phyloP scores from a whole-genome alignment of 1,140 invertebrate species.

The Megalonaias nervosa region DNA sequence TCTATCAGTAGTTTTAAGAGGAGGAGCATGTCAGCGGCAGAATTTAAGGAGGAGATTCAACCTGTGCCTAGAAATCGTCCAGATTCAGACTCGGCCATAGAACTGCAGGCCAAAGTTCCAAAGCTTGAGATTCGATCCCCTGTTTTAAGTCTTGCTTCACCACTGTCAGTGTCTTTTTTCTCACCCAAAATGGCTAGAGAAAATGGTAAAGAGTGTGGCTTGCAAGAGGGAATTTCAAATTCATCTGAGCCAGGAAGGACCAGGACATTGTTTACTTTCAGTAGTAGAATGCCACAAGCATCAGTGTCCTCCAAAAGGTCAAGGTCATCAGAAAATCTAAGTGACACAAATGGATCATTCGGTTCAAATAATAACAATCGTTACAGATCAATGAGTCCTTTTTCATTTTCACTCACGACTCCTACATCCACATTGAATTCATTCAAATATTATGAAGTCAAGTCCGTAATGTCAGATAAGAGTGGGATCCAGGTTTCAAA shows the following conservation, averaged over 20 bases:
- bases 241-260: slow-evolving; percentile 8
- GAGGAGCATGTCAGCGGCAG: slow-evolving; percentile 50
- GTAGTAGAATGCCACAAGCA: slow-evolving; percentile 24
- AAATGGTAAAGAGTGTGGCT: not conserved
- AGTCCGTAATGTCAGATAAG: not conserved
- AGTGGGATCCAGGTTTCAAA: too few relatives aligned
- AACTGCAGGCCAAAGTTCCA: slow-evolving; percentile 56
- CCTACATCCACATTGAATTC: slow-evolving; percentile 60
- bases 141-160: slow-evolving; percentile 40
- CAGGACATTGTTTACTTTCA: slow-evolving; percentile 30
- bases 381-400: slow-evolving; percentile 47
- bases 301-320: slow-evolving; percentile 42
- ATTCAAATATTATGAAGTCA: slow-evolving; percentile 58
- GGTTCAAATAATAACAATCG: slow-evolving; percentile 23
- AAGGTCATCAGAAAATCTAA: slow-evolving; percentile 58
- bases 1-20: slow-evolving; percentile 48
- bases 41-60: slow-evolving; percentile 37
- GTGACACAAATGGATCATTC: not conserved
- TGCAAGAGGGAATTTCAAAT: not conserved
- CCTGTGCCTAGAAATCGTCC: slow-evolving; percentile 17
- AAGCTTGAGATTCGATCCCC: slow-evolving; percentile 63
- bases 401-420: slow-evolving; percentile 63
- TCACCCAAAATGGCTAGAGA: slow-evolving; percentile 1
- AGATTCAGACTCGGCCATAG: not conserved
- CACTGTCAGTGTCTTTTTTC: slow-evolving; percentile 27